Evolutionary conservation across 2,888 invertebrate species (phyloP), one percentile per base, ranked within the genome.

Genomic region (Resseliella maxima): DNA sequence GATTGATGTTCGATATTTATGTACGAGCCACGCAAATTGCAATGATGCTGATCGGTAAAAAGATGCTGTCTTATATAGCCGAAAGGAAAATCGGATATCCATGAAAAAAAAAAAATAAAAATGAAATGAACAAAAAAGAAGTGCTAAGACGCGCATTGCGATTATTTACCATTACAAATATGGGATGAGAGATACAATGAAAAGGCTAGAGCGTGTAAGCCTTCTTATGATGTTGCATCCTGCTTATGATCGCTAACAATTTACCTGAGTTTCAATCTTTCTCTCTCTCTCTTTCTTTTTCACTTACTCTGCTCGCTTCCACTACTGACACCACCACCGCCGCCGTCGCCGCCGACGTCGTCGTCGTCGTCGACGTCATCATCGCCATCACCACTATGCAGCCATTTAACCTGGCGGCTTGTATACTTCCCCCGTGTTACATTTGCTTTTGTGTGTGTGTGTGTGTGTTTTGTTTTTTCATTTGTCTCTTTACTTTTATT

Each of bases 11-110:
- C 1, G 64, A 64, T 83, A 83, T 83, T 83, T 46, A 46, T 85
- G 85, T 24, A 85, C 24, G 45, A 85, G 45, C 45, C n/a, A 45
- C 85, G 46, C 85, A 85, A 85, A 85, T 85, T 85, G 46, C 27
- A 85, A 85, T 85, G 85, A 85, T 85, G 45, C 85, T 41, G 38
- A 45, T 46, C 85, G 45, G 15, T 27, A 18, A 5, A 27, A 85
- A 85, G 85, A 85, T 83, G 45, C 31, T 27, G 85, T 46, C 45
- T 85, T 85, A 27, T 85, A 85, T 85, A 85, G 45, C 85, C 27
- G 45, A 45, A 85, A 85, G 31, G 85, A 85, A 85, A 85, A 85
- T 45, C 45, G 45, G 85, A 45, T 85, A 85, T 85, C 85, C 38
- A 85, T 46, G 45, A 85, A 85, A 83, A n/a, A n/a, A n/a, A n/a